Conservation (phyloP, 2,888 invertebrate species). For the Perdita meconis region DNA sequence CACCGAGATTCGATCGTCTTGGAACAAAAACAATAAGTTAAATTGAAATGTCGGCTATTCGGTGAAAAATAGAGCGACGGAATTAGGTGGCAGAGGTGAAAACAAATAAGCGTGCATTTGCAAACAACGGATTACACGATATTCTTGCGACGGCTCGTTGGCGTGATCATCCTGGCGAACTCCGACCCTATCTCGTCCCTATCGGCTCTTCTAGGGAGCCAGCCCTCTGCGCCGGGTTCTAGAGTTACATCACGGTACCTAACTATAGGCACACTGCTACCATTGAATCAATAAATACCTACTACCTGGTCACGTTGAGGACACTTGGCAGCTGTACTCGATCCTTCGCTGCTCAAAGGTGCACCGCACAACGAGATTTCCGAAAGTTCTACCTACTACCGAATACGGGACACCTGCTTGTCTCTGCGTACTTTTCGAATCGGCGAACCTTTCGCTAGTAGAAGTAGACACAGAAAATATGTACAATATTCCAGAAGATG, state of each 20-base stretch:
- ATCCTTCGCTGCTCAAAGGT: conserved; percentile 52
- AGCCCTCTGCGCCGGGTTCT: conserved; percentile 58
- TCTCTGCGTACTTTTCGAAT: conserved; percentile 7
- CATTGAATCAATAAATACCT: conserved; percentile 78
- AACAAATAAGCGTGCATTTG: not conserved
- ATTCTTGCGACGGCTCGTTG: conserved; percentile 29
- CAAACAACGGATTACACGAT: conserved; percentile 22
- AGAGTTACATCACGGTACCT: conserved; percentile 71
- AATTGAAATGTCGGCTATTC: too few species aligned
- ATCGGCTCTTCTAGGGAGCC: conserved; percentile 52
- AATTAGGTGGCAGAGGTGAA: not conserved
- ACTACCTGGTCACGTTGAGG: conserved; percentile 67
- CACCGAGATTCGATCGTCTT: too few species aligned
- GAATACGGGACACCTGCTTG: conserved; percentile 36
- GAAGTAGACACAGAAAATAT: not conserved
- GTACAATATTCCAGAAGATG: too few species aligned
- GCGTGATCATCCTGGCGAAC: conserved; percentile 34
- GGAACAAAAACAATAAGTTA: not conserved
- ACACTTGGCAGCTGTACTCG: conserved; percentile 63
- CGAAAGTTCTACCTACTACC: conserved; percentile 37
- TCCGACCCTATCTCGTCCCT: conserved; percentile 49
- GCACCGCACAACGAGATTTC: conserved; percentile 48
- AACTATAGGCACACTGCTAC: conserved; percentile 70
- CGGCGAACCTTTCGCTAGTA: not conserved
- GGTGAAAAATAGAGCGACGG: not conserved